Conservation (phyloP, 2,797 vertebrate genomes). For the Peromyscus eremicus region DNA sequence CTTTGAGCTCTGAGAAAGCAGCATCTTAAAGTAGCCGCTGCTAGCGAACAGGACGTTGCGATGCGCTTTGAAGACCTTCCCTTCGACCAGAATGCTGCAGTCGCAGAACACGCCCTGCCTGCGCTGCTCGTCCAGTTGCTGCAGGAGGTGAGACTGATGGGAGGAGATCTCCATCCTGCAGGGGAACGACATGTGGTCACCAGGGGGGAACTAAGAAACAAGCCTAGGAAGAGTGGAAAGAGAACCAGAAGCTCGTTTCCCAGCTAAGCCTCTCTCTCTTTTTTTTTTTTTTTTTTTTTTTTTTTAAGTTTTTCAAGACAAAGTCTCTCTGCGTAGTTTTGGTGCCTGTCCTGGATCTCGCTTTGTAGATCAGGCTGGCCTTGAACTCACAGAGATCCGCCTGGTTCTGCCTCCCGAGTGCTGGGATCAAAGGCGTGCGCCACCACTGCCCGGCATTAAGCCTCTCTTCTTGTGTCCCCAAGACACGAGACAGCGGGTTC, state of each 20-base stretch:
- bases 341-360: no score
- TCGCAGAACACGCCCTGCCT: slow-evolving; percentile 97
- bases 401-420: no score
- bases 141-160: slow-evolving; percentile 95
- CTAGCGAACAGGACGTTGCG: slow-evolving; percentile 97
- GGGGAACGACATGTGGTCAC: background rate
- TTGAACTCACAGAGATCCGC: no score
- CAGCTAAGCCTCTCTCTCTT: background rate
- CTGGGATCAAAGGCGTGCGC: no score
- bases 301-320: no score
- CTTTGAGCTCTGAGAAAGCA: slow-evolving; percentile 93
- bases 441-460: no score
- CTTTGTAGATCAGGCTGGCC: no score
- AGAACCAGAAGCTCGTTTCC: background rate
- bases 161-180: slow-evolving; percentile 95
- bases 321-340: no score
- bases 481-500: background rate
- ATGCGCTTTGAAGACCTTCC: slow-evolving; percentile 96
- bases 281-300: no score
- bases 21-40: slow-evolving; percentile 99
- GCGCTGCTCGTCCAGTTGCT: slow-evolving; percentile 97
- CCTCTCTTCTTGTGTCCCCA: background rate
- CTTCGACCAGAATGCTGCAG: slow-evolving; percentile 96
- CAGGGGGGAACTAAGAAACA: slow-evolving; percentile 14
- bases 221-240: background rate